These are phyloP conservation scores for Ormia ochracea DNA, from an alignment of 2,888 invertebrate species.

Conservation along the genomic window DNA sequence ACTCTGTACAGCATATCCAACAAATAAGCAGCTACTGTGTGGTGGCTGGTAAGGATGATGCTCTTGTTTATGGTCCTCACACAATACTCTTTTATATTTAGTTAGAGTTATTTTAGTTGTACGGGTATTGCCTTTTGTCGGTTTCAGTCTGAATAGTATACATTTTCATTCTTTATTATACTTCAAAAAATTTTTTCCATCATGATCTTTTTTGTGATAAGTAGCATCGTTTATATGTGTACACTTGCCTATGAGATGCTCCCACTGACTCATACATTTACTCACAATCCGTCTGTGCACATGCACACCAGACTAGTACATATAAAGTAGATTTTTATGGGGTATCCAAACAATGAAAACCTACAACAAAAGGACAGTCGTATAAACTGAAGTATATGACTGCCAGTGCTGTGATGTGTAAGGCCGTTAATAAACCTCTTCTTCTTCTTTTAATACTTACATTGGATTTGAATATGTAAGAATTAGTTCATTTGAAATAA, in stretches of 20 bases:
- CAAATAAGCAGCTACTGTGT: slow-evolving; percentile 31
- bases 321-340: slow-evolving; percentile 51
- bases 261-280: neutral
- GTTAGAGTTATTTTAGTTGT: slow-evolving; percentile 21
- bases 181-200: slow-evolving; percentile 4
- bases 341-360: slow-evolving; percentile 57
- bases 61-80: slow-evolving; percentile 38
- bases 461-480: neutral
- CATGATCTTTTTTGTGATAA: slow-evolving; percentile 32
- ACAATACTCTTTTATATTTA: slow-evolving; percentile 12
- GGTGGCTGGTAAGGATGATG: slow-evolving; percentile 45
- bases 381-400: slow-evolving; percentile 2
- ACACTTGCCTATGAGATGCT: slow-evolving; percentile 7
- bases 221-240: slow-evolving; percentile 37
- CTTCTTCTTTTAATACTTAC: neutral
- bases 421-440: neutral
- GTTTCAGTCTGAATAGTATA: slow-evolving; percentile 5
- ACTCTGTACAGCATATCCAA: slow-evolving; percentile 9
- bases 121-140: slow-evolving; percentile 25
- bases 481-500: slow-evolving; percentile 53
- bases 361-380: slow-evolving; percentile 31
- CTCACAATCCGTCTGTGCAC: neutral
- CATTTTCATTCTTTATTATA: slow-evolving; percentile 23
- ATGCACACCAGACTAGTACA: slow-evolving; percentile 21
- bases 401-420: neutral